Base-by-base conservation (phyloP, 2,888 invertebrate species). In the Keiferia lycopersicella region DNA sequence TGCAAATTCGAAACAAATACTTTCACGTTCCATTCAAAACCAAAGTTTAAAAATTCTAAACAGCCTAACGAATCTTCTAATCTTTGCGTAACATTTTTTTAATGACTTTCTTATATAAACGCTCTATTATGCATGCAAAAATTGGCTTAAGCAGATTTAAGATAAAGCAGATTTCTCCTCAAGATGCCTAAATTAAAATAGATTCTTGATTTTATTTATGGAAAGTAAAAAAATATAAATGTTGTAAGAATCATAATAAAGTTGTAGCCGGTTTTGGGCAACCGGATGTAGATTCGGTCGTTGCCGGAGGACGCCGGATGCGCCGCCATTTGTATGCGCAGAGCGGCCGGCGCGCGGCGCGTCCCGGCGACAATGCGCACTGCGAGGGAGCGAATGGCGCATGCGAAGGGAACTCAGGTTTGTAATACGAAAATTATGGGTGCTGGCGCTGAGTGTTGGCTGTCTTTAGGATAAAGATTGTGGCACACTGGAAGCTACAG, bases 251-350 rank as follows among this genome's bases (percentile, higher is more conserved):
- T 26, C 34, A 30, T 30, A 56, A 12, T 61, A 30, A 48, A 14
- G 48, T 48, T 50, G 39, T 22, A 53, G 39, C 62, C 62, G 51
- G 62, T 62, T 61, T 34, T 51, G 39, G 38, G 22, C 20, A 16
- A 82, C 87, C 88, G 89, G 89, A 89, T 82, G 78, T 83, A 81
- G 81, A 84, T 86, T 87, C 76, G 82, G 82, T 81, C 75, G 80
- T 73, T 61, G 64, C 39, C 63, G 79, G 82, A 79, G 89, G 53
- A 22, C 22, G 22, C 56, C 56, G 90, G 90, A 91, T 89, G 88
- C 84, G 72, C 72, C 68, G 72, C 74, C 82, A 88, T 90, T 88
- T 85, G 84, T 84, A 90, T 91, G 83, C 90, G 73, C 61, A 79
- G 75, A 81, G 81, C 75, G 81, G 72, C 70, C 74, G 70, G 34